phyloP scores from a whole-genome alignment of 2,888 invertebrate genomes.

The Drepanosiphum platanoidis region DNA sequence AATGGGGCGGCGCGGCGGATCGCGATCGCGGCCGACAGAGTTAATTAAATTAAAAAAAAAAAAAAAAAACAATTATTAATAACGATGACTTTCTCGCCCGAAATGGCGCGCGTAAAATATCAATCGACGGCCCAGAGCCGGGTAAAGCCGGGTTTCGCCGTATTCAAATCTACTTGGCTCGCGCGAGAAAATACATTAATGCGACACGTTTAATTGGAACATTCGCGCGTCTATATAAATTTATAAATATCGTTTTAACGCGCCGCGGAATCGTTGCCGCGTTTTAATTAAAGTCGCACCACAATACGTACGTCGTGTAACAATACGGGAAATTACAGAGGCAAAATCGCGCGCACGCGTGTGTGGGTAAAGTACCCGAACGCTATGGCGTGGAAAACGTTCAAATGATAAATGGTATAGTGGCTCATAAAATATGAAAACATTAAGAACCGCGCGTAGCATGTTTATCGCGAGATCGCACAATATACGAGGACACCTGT shows the following conservation, averaged over 20 bases:
- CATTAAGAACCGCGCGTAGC: slow-evolving; percentile 1
- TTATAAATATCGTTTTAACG: neutral
- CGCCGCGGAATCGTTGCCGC: neutral
- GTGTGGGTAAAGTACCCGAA: too few relatives aligned
- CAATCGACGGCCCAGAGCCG: neutral
- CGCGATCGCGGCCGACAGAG: neutral
- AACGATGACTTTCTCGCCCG: neutral
- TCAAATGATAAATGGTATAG: neutral
- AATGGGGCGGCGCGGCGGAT: neutral
- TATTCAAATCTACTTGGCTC: slow-evolving; percentile 27
- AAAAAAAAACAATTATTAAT: too few relatives aligned
- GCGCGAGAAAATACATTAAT: slow-evolving; percentile 16
- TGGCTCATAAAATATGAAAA: slow-evolving; percentile 11
- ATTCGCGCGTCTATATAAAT: neutral
- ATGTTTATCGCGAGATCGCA: slow-evolving; percentile 55
- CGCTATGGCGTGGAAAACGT: neutral
- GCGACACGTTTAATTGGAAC: neutral
- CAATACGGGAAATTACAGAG: neutral
- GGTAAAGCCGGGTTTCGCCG: slow-evolving; percentile 12
- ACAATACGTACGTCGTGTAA: neutral
- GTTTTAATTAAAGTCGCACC: slow-evolving; percentile 1
- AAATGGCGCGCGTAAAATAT: neutral
- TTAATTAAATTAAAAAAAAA: slow-evolving; percentile 46
- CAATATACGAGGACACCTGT: slow-evolving; percentile 47
- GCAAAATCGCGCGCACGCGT: neutral